Evolutionary conservation across 2,113 vertebrate species (phyloP).

Genomic region (Vulpes vulpes): DNA sequence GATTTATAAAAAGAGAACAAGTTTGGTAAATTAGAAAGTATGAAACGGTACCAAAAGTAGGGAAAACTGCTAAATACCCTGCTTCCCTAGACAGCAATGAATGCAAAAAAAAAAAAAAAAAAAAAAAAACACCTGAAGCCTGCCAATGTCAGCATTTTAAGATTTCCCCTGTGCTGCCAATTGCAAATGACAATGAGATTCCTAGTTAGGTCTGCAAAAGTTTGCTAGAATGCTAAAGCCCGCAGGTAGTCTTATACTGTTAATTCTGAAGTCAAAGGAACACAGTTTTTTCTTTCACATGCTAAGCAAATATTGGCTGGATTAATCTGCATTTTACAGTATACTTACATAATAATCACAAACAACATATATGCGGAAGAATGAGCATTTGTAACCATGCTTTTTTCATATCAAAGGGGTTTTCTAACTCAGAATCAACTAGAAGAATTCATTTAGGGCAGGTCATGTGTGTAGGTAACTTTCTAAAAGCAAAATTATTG

Average conservation of each 20-base stretch:
- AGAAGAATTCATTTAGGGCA: neutral
- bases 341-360: conserved; percentile 83
- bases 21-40: neutral
- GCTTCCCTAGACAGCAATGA: conserved; percentile 57
- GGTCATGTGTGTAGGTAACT: neutral
- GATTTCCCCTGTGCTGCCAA: conserved; percentile 61
- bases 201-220: conserved; percentile 76
- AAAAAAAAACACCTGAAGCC: neutral
- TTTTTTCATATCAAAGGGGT: conserved; percentile 6
- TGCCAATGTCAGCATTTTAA: conserved; percentile 59
- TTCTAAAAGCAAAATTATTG: conserved; percentile 26
- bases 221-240: conserved; percentile 82
- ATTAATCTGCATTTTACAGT: conserved; percentile 84
- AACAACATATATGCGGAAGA: conserved; percentile 69
- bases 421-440: conserved; percentile 29
- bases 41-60: neutral
- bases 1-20: conserved; percentile 3
- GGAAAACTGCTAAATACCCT: conserved; percentile 70
- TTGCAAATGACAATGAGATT: conserved; percentile 75
- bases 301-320: conserved; percentile 87
- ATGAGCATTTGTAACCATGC: neutral
- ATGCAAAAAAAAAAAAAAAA: neutral
- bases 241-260: conserved; percentile 91
- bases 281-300: conserved; percentile 88
- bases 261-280: conserved; percentile 92